Conservation (phyloP, 2,888 invertebrate species). For the Mesodorylaimus sp. region DNA sequence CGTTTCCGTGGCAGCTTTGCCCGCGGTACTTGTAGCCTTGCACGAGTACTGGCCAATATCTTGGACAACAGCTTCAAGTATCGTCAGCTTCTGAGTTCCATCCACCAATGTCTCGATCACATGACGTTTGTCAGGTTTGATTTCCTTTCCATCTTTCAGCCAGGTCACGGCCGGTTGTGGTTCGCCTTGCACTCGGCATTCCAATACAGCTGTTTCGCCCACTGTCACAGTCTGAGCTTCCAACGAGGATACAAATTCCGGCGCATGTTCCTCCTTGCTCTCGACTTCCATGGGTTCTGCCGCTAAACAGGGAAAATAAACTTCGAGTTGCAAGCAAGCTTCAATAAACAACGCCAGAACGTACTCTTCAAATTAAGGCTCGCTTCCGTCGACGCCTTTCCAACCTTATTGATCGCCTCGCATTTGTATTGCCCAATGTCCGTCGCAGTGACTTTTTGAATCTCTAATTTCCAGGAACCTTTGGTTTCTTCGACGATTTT, state of each 20-base stretch:
- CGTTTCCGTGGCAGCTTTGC: neutral
- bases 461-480: neutral
- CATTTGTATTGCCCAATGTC: constrained; percentile 28
- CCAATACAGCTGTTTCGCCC: constrained; percentile 32
- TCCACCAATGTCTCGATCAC: neutral
- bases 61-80: neutral
- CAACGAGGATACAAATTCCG: constrained; percentile 29
- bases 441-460: constrained; percentile 14
- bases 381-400: constrained; percentile 23
- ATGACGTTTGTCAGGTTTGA: constrained; percentile 9
- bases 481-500: no score
- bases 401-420: constrained; percentile 25
- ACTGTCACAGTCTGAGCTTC: constrained; percentile 16
- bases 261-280: constrained; percentile 30
- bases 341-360: no score
- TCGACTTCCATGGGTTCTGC: constrained; percentile 26
- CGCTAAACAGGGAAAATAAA: neutral
- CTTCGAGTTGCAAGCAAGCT: no score
- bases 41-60: neutral
- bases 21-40: neutral
- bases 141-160: constrained; percentile 20
- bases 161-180: constrained; percentile 26
- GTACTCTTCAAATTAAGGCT: no score
- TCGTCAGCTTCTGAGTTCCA: constrained; percentile 4
- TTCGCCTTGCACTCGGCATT: constrained; percentile 31